Percentiles rank a stretch among this genome's conserved stretches.
Conservation (phyloP, 30 jellyfish, hydroid and myxozoan species). For the Morbakka virulenta region DNA sequence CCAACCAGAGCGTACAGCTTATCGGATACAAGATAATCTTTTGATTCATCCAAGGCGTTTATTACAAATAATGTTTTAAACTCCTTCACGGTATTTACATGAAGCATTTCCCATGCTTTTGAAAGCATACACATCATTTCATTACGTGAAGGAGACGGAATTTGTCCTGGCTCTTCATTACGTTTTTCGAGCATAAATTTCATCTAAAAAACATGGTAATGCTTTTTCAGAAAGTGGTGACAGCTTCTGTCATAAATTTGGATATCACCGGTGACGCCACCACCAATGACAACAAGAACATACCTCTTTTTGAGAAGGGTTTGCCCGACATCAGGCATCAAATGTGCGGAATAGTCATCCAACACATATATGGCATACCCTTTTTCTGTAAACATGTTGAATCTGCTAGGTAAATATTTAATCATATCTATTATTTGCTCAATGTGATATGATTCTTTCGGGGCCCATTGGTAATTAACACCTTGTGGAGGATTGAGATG, state of each 20-base stretch:
- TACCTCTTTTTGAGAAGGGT: conserved; percentile 20
- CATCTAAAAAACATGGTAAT: conserved; percentile 27
- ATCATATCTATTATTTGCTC: conserved; percentile 36
- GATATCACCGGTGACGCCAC: conserved; percentile 47
- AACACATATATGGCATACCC: conserved; percentile 60
- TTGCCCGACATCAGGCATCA: conserved; percentile 35
- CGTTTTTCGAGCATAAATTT: conserved; percentile 31
- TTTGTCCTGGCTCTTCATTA: conserved; percentile 4
- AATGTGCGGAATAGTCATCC: conserved; percentile 45
- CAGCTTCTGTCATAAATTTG: conserved; percentile 34
- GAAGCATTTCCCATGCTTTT: conserved; percentile 31
- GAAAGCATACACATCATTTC: no score
- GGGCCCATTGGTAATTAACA: conserved; percentile 27
- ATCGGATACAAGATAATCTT: no score
- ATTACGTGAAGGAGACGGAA: no score
- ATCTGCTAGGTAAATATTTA: no score
- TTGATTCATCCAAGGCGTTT: no score
- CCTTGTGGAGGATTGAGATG: no score
- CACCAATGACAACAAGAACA: conserved; percentile 36
- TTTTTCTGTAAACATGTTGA: no score
- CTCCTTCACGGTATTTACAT: not conserved
- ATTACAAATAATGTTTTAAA: no score
- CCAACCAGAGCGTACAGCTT: conserved; percentile 10
- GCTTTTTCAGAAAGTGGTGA: conserved; percentile 10
- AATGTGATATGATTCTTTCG: conserved; percentile 19